These are phyloP conservation scores for Hyperoplus immaculatus DNA, from an alignment of 2,797 vertebrate genomes.

Conservation along the genomic window DNA sequence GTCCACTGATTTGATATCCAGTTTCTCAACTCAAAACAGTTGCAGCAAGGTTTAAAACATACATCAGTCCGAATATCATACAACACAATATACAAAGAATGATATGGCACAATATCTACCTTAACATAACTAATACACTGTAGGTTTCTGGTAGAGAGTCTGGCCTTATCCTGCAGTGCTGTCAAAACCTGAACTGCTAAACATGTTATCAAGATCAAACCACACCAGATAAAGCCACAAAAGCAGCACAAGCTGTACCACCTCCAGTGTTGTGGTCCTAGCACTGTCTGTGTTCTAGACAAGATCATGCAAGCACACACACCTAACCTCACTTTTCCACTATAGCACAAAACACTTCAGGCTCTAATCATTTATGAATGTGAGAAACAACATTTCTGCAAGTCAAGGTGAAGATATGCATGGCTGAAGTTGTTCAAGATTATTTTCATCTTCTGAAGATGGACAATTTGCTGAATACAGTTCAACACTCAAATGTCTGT, in stretches of 20 bases:
- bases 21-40: neutral
- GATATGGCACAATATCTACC: neutral
- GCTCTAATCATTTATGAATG: constrained; percentile 16
- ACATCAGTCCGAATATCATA: neutral
- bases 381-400: constrained; percentile 31
- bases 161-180: neutral
- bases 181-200: constrained; percentile 6
- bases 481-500: constrained; percentile 32
- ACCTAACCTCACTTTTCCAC: neutral
- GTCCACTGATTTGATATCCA: neutral
- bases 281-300: constrained; percentile 45
- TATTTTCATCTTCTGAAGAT: constrained; percentile 17
- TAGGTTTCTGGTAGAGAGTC: neutral
- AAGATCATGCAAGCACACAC: constrained; percentile 16
- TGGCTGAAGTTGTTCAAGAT: constrained; percentile 25
- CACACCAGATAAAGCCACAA: constrained; percentile 3
- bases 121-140: neutral
- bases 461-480: constrained; percentile 31
- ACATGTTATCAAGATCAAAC: constrained; percentile 24
- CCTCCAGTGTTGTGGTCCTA: constrained; percentile 31
- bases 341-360: neutral
- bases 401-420: constrained; percentile 31
- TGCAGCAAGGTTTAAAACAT: no score
- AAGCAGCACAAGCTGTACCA: constrained; percentile 32
- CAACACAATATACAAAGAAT: neutral